Evolutionary conservation across 2,797 vertebrate species (phyloP).

Genomic region (Alectoris magna): DNA sequence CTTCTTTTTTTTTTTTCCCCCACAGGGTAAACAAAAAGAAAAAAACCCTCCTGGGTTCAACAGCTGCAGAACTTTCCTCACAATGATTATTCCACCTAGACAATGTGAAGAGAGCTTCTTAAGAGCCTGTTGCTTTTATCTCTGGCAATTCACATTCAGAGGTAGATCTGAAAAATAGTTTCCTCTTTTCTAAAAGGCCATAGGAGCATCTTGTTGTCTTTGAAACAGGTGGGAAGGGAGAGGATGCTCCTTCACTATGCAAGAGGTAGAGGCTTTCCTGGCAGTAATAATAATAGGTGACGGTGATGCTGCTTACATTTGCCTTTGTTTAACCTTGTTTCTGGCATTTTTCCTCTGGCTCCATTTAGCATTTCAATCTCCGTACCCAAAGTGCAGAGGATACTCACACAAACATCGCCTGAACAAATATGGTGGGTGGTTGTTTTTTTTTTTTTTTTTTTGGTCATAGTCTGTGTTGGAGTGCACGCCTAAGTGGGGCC

Average conservation of each 20-base stretch:
- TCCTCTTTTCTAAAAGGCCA: not conserved
- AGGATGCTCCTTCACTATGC: not conserved
- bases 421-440: fast-evolving
- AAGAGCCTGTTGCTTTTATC: not conserved
- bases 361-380: not conserved
- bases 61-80: not conserved
- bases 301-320: not conserved
- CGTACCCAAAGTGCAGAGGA: fast-evolving
- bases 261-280: not conserved
- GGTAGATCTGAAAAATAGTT: not conserved
- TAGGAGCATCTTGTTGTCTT: not conserved
- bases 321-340: not conserved
- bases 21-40: not conserved
- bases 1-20: not conserved
- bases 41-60: not conserved
- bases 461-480: not conserved
- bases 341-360: not conserved
- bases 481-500: not conserved
- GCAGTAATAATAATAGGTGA: not conserved
- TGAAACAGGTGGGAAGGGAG: not conserved
- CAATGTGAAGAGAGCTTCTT: not conserved
- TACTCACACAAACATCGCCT: not conserved
- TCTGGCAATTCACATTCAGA: not conserved
- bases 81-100: not conserved
- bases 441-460: not conserved